Percentiles rank a stretch among this genome's conserved stretches.
phyloP scores from a whole-genome alignment of 2,888 invertebrate species.

The Desoria tigrina region DNA sequence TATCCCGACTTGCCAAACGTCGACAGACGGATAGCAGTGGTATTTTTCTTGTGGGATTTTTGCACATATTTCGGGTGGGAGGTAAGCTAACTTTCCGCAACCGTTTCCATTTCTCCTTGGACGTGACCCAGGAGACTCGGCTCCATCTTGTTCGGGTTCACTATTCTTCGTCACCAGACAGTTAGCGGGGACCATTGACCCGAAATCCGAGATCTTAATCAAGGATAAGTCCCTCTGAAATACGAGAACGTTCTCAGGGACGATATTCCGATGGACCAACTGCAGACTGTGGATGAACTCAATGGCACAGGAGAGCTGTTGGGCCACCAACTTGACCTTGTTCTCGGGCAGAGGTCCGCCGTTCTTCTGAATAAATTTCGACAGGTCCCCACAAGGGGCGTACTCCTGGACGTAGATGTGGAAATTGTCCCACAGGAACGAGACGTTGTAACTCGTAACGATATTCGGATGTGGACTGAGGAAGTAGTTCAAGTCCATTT shows the following conservation, averaged over 20 bases:
- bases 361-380: conserved; percentile 57
- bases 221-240: conserved; percentile 68
- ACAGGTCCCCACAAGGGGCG: conserved; percentile 71
- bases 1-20: conserved; percentile 77
- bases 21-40: conserved; percentile 67
- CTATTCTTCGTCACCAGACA: conserved; percentile 61
- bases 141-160: neutral
- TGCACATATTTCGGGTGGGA: conserved; percentile 58
- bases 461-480: conserved; percentile 75
- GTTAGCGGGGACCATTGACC: conserved; percentile 66
- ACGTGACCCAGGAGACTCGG: neutral
- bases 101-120: neutral
- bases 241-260: conserved; percentile 71
- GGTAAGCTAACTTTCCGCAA: conserved; percentile 24
- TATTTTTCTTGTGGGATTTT: conserved; percentile 66
- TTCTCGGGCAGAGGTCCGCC: conserved; percentile 34
- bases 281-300: conserved; percentile 78
- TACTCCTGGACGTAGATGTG: conserved; percentile 70
- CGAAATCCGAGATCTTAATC: conserved; percentile 73
- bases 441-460: conserved; percentile 72
- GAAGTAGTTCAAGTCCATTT: conserved; percentile 75
- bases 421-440: conserved; percentile 64
- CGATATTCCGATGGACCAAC: conserved; percentile 73
- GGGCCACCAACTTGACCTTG: conserved; percentile 66
- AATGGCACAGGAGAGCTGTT: conserved; percentile 73